Evolutionary conservation across 35 echinoderm and acorn worm species (phyloP).

Genomic region (Lytechinus variegatus): DNA sequence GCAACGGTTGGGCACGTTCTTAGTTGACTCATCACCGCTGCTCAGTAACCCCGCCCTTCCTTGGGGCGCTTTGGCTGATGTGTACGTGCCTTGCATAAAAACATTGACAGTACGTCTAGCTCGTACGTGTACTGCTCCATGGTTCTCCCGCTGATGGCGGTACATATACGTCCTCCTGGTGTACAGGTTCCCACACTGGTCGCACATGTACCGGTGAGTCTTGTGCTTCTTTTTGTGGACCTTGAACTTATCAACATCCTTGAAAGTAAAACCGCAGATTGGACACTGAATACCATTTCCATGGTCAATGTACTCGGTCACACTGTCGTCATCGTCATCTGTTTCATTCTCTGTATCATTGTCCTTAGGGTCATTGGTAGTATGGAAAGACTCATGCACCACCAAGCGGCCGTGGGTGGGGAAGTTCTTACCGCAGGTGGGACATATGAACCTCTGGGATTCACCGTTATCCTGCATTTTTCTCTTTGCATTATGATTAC

Average conservation of each 20-base stretch:
- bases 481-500: background rate
- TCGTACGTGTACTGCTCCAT: background rate
- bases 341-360: background rate
- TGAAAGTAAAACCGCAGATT: background rate
- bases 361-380: background rate
- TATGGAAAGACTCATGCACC: constrained; percentile 34
- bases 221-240: constrained; percentile 9
- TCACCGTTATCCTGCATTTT: background rate
- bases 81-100: background rate
- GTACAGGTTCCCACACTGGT: constrained; percentile 20
- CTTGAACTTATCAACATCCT: background rate
- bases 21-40: background rate
- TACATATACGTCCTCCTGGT: background rate
- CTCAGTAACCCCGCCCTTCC: background rate
- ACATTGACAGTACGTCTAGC: background rate
- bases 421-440: constrained; percentile 44
- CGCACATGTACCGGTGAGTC: background rate
- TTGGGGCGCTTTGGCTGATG: background rate
- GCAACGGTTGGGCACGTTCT: background rate
- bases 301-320: background rate
- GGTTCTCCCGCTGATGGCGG: background rate
- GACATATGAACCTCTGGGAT: constrained; percentile 23
- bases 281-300: background rate
- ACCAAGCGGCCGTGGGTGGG: constrained; percentile 22
- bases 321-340: background rate